These are phyloP conservation scores for Cartodere bifasciata DNA, from an alignment of 2,888 invertebrate species.

Conservation along the genomic window DNA sequence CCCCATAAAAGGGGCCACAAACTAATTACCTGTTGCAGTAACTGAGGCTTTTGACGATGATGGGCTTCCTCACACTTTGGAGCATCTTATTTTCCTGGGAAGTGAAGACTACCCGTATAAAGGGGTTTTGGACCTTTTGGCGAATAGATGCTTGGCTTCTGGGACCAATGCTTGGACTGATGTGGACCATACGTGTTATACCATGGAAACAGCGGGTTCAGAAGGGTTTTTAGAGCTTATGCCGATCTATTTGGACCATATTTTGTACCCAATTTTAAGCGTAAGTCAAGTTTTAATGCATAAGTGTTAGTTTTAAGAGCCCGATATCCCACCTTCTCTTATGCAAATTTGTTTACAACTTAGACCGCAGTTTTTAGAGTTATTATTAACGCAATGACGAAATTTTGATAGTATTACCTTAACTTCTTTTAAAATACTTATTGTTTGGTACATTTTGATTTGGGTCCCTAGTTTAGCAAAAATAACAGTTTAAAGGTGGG, in stretches of 20 bases:
- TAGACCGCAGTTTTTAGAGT: too few species aligned
- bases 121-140: conserved; percentile 76
- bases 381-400: too few species aligned
- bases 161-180: conserved; percentile 90
- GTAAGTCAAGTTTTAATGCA: conserved; percentile 35
- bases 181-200: conserved; percentile 80
- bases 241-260: conserved; percentile 84
- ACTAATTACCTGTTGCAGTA: conserved; percentile 38
- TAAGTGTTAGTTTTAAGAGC: too few species aligned
- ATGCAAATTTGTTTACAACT: too few species aligned
- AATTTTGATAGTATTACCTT: too few species aligned
- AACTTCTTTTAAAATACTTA: too few species aligned
- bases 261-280: conserved; percentile 70
- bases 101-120: conserved; percentile 83
- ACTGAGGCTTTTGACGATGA: conserved; percentile 88
- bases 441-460: not conserved
- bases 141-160: conserved; percentile 79
- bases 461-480: too few species aligned
- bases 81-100: conserved; percentile 84
- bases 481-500: too few species aligned
- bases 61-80: conserved; percentile 84
- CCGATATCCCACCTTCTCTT: too few species aligned
- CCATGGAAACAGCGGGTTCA: conserved; percentile 74
- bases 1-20: not conserved
- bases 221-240: conserved; percentile 80